A percentile compares a stretch with the other conserved stretches of the same genome.
Evolutionary conservation across 2,888 invertebrate species (phyloP).

Genomic region (Lampropteryx suffumata): DNA sequence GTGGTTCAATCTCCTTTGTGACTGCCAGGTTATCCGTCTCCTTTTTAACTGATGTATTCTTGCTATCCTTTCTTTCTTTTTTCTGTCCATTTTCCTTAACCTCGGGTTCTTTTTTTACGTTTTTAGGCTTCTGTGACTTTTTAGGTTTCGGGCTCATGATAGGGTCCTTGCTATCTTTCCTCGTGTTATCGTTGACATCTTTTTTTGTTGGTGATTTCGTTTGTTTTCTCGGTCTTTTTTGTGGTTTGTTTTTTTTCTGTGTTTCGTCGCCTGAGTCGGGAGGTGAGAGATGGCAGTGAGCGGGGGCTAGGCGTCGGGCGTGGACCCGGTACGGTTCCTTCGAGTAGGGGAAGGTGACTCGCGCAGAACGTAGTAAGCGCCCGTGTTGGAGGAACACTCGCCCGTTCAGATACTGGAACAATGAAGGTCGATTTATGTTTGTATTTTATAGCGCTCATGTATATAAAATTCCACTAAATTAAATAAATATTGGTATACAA

Average conservation of each 20-base stretch:
- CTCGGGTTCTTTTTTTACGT: conserved; percentile 45
- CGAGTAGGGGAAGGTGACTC: conserved; percentile 80
- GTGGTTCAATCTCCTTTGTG: conserved; percentile 41
- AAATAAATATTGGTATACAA: no score
- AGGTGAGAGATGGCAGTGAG: conserved; percentile 57
- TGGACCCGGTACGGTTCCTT: conserved; percentile 74
- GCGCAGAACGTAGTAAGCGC: conserved; percentile 85
- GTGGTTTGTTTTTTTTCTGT: conserved; percentile 50
- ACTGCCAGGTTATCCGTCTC: conserved; percentile 33
- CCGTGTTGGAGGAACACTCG: conserved; percentile 88
- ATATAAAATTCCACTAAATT: no score
- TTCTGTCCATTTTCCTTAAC: conserved; percentile 36
- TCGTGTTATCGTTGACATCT: conserved; percentile 73
- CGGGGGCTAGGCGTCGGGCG: conserved; percentile 61
- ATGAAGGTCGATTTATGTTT: conserved; percentile 5
- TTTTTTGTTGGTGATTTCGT: conserved; percentile 72
- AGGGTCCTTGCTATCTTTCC: conserved; percentile 49
- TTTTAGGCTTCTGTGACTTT: conserved; percentile 50
- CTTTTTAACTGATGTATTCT: conserved; percentile 40
- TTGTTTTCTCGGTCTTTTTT: conserved; percentile 65
- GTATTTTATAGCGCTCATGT: no score
- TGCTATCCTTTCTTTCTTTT: conserved; percentile 52
- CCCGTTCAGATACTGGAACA: conserved; percentile 88
- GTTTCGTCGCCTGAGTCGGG: conserved; percentile 66
- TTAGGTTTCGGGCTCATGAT: conserved; percentile 57